A percentile compares a stretch with the other conserved stretches of the same genome.
phyloP scores from a whole-genome alignment of 2,113 vertebrate genomes.

The Aegotheles bennettii region DNA sequence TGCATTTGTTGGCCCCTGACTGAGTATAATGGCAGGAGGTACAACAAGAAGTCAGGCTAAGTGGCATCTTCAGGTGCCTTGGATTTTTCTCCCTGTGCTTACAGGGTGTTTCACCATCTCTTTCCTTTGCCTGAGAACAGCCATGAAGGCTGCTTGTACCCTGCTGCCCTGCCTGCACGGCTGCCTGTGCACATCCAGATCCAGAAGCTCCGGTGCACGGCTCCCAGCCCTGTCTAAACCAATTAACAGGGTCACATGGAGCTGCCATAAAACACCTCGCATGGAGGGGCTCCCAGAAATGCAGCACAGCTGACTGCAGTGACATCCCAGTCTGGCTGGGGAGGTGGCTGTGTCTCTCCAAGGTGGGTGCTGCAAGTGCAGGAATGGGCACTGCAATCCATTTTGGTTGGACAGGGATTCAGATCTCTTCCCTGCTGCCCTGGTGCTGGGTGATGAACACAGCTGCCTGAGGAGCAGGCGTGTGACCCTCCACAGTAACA shows the following conservation, averaged over 20 bases:
- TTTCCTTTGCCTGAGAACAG: neutral
- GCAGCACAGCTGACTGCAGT: neutral
- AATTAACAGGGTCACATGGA: neutral
- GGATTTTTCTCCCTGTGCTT: neutral
- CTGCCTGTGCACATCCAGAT: accelerated
- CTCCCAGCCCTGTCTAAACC: neutral
- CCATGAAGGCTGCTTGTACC: neutral
- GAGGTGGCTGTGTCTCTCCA: neutral
- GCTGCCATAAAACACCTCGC: neutral
- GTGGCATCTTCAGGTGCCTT: neutral
- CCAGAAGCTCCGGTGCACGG: neutral
- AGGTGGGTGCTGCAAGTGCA: accelerated
- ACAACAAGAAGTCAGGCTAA: neutral
- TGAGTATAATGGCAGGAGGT: accelerated
- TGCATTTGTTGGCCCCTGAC: accelerated
- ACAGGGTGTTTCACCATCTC: neutral
- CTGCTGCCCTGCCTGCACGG: neutral
- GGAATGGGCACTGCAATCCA: neutral
- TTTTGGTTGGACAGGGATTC: neutral
- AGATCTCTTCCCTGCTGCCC: neutral
- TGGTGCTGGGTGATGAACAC: neutral
- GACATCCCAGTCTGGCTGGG: neutral
- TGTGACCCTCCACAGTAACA: accelerated
- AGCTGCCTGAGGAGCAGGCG: neutral
- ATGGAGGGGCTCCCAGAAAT: neutral